Conservation (phyloP, 2,888 invertebrate genomes). For the Hedya salicella region DNA sequence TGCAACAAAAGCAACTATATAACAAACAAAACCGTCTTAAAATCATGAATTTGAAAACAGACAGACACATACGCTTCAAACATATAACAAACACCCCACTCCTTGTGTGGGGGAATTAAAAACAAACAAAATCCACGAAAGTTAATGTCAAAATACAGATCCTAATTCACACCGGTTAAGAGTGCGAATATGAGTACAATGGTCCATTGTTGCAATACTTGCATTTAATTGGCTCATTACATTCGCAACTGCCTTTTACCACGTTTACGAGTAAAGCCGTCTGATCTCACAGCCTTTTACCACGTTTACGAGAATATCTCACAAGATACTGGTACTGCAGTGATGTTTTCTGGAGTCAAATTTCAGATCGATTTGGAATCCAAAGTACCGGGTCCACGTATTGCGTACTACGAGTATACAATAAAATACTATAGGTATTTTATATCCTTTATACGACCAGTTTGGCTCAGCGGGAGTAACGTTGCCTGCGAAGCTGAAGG, state of each 20-base stretch:
- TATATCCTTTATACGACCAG: too few relatives aligned
- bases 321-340: neutral
- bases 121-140: conserved; percentile 5
- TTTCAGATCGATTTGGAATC: neutral
- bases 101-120: too few relatives aligned
- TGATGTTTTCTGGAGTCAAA: neutral
- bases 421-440: too few relatives aligned
- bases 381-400: too few relatives aligned
- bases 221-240: conserved; percentile 34
- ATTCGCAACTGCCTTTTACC: conserved; percentile 22
- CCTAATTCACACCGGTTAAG: conserved; percentile 27
- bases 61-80: too few relatives aligned
- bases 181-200: conserved; percentile 27
- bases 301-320: neutral
- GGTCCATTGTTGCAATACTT: conserved; percentile 32
- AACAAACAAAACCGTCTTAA: too few relatives aligned
- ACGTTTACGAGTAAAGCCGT: neutral
- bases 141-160: conserved; percentile 19
- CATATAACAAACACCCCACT: too few relatives aligned
- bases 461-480: too few relatives aligned
- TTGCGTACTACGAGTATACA: too few relatives aligned
- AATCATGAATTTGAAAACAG: too few relatives aligned
- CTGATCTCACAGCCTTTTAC: conserved; percentile 14
- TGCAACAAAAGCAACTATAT: too few relatives aligned
- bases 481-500: too few relatives aligned